These are phyloP conservation scores for Semnornis frantzii DNA, from an alignment of 2,113 vertebrate species.

Conservation along the genomic window DNA sequence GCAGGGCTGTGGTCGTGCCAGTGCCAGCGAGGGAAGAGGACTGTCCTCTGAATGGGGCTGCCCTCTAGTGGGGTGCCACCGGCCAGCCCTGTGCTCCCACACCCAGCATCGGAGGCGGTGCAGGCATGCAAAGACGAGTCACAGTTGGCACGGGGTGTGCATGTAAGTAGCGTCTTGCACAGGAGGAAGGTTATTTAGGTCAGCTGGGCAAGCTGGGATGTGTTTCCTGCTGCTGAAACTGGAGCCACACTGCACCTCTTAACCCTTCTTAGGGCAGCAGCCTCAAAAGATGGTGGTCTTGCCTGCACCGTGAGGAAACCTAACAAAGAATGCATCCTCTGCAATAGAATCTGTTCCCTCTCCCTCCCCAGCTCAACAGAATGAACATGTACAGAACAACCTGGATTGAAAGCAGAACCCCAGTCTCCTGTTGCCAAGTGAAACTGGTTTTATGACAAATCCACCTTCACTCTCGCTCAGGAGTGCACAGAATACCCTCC, in stretches of 20 bases:
- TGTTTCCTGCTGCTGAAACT: not conserved
- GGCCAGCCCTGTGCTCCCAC: not conserved
- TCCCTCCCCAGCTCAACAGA: not conserved
- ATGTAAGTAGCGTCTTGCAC: not conserved
- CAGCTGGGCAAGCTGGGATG: not conserved
- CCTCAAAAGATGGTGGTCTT: not conserved
- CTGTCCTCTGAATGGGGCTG: not conserved
- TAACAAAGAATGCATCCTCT: not conserved
- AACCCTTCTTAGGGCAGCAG: not conserved
- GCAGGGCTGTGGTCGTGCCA: not conserved
- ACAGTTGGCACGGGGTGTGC: not conserved
- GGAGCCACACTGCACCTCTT: not conserved
- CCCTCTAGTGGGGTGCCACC: conserved; percentile 46
- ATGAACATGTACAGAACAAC: not conserved
- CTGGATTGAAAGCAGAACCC: not conserved
- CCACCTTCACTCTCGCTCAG: not conserved
- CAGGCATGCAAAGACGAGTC: not conserved
- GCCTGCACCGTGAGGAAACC: not conserved
- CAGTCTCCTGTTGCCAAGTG: not conserved
- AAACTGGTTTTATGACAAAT: not conserved
- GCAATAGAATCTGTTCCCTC: not conserved
- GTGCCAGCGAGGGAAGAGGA: not conserved
- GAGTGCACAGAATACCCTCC: not conserved
- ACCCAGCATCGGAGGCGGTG: not conserved
- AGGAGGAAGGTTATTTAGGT: conserved; percentile 22